These are phyloP conservation scores for Epiblema foenella DNA, from an alignment of 2,888 invertebrate species.

Conservation along the genomic window DNA sequence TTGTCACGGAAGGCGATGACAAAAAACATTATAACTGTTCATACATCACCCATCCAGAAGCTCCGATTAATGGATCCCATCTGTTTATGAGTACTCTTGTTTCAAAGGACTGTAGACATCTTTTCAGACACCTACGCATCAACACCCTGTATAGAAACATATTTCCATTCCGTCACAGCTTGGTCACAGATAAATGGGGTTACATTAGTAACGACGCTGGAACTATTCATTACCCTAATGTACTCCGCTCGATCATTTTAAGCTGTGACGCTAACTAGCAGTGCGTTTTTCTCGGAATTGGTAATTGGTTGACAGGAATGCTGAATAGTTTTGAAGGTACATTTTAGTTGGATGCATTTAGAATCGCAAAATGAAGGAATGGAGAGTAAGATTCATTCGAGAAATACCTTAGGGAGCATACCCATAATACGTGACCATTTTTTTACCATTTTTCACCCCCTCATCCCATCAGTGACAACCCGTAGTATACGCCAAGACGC, in stretches of 20 bases:
- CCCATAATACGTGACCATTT: no score
- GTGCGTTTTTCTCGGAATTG: slow-evolving; percentile 34
- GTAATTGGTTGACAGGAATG: slow-evolving; percentile 39
- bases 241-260: slow-evolving; percentile 56
- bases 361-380: neutral
- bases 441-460: no score
- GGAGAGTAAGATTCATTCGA: neutral
- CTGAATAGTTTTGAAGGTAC: slow-evolving; percentile 6
- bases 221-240: slow-evolving; percentile 58
- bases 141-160: slow-evolving; percentile 35
- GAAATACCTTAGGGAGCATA: neutral
- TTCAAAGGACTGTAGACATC: neutral
- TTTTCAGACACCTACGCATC: slow-evolving; percentile 10
- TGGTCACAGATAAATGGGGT: slow-evolving; percentile 56
- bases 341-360: neutral
- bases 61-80: neutral
- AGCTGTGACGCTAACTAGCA: slow-evolving; percentile 39
- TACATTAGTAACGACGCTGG: slow-evolving; percentile 60
- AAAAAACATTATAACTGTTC: neutral
- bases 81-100: neutral
- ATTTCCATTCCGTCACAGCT: slow-evolving; percentile 35
- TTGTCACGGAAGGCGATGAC: neutral
- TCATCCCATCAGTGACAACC: no score
- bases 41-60: neutral
- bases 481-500: no score